phyloP scores from a whole-genome alignment of 2,113 vertebrate species.

The Tursiops truncatus region DNA sequence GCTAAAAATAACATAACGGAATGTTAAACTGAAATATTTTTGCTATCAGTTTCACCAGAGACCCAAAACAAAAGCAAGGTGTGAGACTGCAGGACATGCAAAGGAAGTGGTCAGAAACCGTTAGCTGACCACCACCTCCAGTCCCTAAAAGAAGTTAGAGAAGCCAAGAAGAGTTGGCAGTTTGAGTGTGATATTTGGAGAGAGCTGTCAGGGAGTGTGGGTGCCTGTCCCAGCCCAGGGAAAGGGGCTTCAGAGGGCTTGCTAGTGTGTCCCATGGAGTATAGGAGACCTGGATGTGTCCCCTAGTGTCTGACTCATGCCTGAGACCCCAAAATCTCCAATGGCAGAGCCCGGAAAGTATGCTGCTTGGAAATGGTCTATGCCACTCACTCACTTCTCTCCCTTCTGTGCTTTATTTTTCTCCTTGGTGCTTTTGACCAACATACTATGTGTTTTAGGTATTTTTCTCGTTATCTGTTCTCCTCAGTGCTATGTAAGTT shows the following conservation, averaged over 20 bases:
- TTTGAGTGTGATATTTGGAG: not conserved
- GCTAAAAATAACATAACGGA: not conserved
- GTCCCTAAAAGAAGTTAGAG: not conserved
- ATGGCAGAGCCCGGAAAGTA: not conserved
- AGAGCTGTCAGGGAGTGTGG: not conserved
- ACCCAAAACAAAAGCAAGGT: not conserved
- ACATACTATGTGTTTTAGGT: not conserved
- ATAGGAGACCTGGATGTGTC: not conserved
- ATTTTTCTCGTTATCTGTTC: not conserved
- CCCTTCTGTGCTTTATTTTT: not conserved
- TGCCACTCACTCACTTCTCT: not conserved
- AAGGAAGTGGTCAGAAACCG: not conserved
- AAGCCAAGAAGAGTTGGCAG: not conserved
- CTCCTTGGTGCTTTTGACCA: not conserved
- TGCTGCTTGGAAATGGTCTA: not conserved
- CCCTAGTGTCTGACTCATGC: not conserved
- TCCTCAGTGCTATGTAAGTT: not conserved
- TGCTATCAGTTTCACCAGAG: not conserved
- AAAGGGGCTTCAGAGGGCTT: not conserved
- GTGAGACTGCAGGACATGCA: not conserved
- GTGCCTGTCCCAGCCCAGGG: not conserved
- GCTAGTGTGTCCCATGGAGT: not conserved
- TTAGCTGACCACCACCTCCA: not conserved
- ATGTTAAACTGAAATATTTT: slow-evolving; percentile 23
- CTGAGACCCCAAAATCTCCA: not conserved